Evolutionary conservation across 2,888 invertebrate species (phyloP).

Genomic region (Thymelicus acteon): DNA sequence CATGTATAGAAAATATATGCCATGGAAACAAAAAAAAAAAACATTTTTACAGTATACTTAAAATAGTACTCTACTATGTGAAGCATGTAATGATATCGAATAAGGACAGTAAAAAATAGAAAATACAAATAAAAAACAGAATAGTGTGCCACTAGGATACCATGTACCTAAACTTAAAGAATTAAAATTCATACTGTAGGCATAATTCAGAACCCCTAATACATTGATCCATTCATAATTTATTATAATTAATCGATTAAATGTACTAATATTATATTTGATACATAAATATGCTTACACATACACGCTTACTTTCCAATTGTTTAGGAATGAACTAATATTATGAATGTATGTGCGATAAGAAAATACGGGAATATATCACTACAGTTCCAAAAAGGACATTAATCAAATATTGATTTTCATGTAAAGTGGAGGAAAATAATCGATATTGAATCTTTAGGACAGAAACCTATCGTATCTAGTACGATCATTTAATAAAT

Average conservation of each 20-base stretch:
- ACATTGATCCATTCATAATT: conserved; percentile 6
- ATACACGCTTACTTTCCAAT: conserved; percentile 13
- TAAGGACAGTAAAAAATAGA: background rate
- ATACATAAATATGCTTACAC: conserved; percentile 20
- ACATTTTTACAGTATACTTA: no score
- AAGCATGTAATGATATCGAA: no score
- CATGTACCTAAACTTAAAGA: background rate
- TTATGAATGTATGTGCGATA: conserved; percentile 15
- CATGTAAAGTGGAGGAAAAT: background rate
- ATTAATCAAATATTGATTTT: background rate
- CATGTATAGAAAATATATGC: no score
- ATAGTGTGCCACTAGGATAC: background rate
- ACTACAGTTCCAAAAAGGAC: conserved; percentile 16
- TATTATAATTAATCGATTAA: conserved; percentile 14
- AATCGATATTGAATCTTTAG: background rate
- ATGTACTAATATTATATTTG: conserved; percentile 15
- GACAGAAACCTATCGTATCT: background rate
- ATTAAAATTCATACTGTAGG: conserved; percentile 9
- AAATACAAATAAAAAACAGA: background rate
- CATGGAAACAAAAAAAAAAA: no score
- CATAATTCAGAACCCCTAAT: conserved; percentile 30
- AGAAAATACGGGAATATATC: conserved; percentile 28
- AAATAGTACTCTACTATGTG: no score
- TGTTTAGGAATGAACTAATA: conserved; percentile 26
- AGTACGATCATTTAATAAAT: background rate